Evolutionary conservation across 1,140 invertebrate genomes (phyloP).

Genomic region (Leptopilina clavipes): DNA sequence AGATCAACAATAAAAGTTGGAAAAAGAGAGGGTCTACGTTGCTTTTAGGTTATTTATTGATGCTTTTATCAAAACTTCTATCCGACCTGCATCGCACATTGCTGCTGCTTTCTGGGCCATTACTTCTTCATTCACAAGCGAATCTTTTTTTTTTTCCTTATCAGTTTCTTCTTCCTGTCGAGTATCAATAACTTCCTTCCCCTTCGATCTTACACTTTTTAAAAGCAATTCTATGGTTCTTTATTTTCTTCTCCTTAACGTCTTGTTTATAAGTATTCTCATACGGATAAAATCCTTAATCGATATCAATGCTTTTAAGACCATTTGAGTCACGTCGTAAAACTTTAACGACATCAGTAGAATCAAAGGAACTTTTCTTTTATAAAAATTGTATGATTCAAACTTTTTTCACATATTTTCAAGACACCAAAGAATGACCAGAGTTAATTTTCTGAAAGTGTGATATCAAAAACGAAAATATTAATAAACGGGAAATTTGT

Average conservation of each 20-base stretch:
- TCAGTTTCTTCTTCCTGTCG: constrained; percentile 33
- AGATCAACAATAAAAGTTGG: constrained; percentile 31
- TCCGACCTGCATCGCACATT: constrained; percentile 22
- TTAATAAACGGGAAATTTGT: too few relatives aligned
- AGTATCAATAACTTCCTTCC: constrained; percentile 31
- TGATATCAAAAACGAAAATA: too few relatives aligned
- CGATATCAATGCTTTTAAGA: not conserved
- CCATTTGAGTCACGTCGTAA: not conserved
- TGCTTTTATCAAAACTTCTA: constrained; percentile 31
- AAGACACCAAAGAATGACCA: too few relatives aligned
- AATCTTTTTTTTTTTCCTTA: constrained; percentile 27
- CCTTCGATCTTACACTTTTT: constrained; percentile 8
- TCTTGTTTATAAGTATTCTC: constrained; percentile 7
- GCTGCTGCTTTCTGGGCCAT: constrained; percentile 1
- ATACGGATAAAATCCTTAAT: not conserved
- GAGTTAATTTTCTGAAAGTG: too few relatives aligned
- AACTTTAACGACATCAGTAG: not conserved
- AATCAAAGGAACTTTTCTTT: not conserved
- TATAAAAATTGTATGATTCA: too few relatives aligned
- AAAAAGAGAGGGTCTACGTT: constrained; percentile 14
- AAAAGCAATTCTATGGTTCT: not conserved
- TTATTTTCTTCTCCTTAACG: not conserved
- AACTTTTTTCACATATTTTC: too few relatives aligned
- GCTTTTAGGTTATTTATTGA: constrained; percentile 29
- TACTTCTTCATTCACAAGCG: constrained; percentile 20